Conservation (phyloP, 2,113 vertebrate genomes). For the Oncorhynchus kisutch region DNA sequence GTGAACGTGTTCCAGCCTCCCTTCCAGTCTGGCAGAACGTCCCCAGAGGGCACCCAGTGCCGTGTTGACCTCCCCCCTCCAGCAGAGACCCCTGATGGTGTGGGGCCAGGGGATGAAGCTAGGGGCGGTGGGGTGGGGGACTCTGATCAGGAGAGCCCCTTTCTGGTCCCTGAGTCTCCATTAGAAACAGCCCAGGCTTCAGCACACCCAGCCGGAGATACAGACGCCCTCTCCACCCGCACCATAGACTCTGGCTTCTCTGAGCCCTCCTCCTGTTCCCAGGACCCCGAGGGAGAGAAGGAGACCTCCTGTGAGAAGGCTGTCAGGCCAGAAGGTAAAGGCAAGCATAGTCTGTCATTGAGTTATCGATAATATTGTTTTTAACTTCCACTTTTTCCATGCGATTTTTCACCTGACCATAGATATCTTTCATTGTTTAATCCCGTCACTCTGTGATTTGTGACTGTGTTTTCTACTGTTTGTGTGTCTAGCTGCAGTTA, state of each 20-base stretch:
- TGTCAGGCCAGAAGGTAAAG: conserved; percentile 89
- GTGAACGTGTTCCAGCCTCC: conserved; percentile 98
- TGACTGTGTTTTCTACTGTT: neutral
- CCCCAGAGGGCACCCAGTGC: conserved; percentile 77
- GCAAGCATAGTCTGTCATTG: neutral
- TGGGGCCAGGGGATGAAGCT: conserved; percentile 43
- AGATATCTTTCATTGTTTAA: neutral
- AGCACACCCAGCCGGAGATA: conserved; percentile 56
- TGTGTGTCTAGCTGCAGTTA: conserved; percentile 80
- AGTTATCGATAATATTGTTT: no score
- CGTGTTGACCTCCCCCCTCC: conserved; percentile 64
- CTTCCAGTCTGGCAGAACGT: conserved; percentile 85
- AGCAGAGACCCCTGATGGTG: conserved; percentile 56
- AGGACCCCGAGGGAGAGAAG: conserved; percentile 78
- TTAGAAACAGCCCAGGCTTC: conserved; percentile 44
- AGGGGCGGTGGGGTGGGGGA: conserved; percentile 30
- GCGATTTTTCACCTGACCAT: no score
- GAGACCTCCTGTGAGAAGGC: conserved; percentile 86
- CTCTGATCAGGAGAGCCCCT: conserved; percentile 18
- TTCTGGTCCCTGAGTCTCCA: conserved; percentile 33
- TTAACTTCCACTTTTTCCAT: no score
- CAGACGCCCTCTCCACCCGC: conserved; percentile 63
- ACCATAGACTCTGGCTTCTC: conserved; percentile 85
- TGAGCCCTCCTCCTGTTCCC: conserved; percentile 71
- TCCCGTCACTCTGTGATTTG: neutral